Conservation (phyloP, 2,888 invertebrate species). For the Rhabditoides inermis region DNA sequence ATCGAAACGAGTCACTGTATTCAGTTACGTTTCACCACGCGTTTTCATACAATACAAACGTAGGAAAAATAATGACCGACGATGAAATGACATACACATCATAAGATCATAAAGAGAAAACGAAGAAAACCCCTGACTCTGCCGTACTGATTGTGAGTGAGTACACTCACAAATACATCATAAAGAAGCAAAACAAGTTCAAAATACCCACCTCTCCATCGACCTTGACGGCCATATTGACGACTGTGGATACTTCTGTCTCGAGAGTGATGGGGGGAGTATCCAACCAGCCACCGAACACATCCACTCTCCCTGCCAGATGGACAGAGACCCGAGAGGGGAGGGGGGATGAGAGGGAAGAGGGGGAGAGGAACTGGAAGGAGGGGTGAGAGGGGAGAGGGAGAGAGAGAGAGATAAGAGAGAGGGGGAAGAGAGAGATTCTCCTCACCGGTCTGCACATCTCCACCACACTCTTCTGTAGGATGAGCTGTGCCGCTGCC, state of each 20-base stretch:
- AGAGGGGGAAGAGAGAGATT: not conserved
- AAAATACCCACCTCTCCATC: constrained; percentile 53
- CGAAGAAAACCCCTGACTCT: not conserved
- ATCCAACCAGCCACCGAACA: constrained; percentile 60
- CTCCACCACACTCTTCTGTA: constrained; percentile 2
- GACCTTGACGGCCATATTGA: constrained; percentile 56
- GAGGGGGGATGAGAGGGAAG: too few relatives aligned
- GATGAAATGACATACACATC: not conserved
- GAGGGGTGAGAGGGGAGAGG: not conserved
- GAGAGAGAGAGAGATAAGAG: not conserved
- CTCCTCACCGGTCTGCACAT: constrained; percentile 4
- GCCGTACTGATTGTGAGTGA: not conserved
- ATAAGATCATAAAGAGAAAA: not conserved
- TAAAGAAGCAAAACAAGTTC: not conserved
- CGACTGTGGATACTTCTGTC: constrained; percentile 56
- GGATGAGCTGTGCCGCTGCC: constrained; percentile 53
- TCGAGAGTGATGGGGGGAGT: constrained; percentile 61
- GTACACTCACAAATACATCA: too few relatives aligned
- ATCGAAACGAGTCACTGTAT: too few relatives aligned
- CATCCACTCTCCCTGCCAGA: too few relatives aligned
- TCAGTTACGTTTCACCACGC: too few relatives aligned
- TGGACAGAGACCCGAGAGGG: too few relatives aligned
- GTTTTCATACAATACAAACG: too few relatives aligned
- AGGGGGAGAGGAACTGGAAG: not conserved
- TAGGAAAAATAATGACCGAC: not conserved